Conservation (phyloP, 2,797 vertebrate species). For the Nannoperca obscura region DNA sequence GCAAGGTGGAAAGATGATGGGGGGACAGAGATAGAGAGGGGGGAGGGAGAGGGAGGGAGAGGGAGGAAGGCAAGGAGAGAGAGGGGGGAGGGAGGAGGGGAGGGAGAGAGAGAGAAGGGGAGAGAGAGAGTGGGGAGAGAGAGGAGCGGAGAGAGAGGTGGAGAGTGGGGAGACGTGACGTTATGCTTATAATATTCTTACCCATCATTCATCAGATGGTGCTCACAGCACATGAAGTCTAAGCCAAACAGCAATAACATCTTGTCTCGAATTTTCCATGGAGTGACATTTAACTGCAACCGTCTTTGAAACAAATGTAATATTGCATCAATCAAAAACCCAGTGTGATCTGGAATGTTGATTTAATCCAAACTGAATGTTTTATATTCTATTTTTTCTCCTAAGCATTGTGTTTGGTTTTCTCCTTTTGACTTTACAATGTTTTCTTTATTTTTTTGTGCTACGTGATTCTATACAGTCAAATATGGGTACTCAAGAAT, state of each 20-base stretch:
- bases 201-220: constrained; percentile 40
- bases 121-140: too few species aligned
- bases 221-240: background rate
- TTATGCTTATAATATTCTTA: constrained; percentile 20
- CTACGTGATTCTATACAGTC: background rate
- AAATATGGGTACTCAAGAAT: background rate
- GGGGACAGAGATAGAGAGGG: too few species aligned
- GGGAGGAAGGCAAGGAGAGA: too few species aligned
- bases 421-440: background rate
- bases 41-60: too few species aligned
- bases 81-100: too few species aligned
- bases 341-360: background rate
- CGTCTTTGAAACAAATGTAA: background rate
- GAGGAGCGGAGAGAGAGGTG: too few species aligned
- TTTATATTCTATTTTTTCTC: background rate
- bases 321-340: constrained; percentile 7
- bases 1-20: too few species aligned
- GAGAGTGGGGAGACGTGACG: background rate
- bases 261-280: background rate
- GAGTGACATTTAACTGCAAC: constrained; percentile 31
- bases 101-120: too few species aligned
- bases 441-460: background rate
- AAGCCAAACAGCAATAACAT: constrained; percentile 6
- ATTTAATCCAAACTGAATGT: background rate
- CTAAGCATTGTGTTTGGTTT: background rate